Conservation (phyloP, 2,113 vertebrate genomes). For the Plotosus lineatus region DNA sequence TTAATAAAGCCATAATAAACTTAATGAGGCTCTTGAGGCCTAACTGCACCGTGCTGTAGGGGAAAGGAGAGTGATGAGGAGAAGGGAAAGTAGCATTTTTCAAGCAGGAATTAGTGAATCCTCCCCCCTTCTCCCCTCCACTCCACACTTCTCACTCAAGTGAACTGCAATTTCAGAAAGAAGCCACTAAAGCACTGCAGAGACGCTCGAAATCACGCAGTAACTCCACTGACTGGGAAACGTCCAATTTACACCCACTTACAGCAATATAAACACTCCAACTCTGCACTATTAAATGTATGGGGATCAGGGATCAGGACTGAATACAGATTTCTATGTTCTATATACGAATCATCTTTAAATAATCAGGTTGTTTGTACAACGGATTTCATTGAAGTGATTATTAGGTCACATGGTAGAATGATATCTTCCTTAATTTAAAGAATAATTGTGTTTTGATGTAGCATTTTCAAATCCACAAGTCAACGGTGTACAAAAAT, state of each 20-base stretch:
- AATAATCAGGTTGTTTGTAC: background rate
- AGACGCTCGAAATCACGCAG: slow-evolving; percentile 8
- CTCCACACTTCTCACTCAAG: slow-evolving; percentile 47
- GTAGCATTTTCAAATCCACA: background rate
- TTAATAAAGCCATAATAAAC: background rate
- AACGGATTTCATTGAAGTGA: background rate
- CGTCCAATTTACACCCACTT: background rate
- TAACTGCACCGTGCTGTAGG: background rate
- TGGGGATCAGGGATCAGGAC: background rate
- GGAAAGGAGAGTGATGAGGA: background rate
- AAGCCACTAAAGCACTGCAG: slow-evolving; percentile 27
- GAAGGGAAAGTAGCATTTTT: slow-evolving; percentile 35
- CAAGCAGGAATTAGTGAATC: slow-evolving; percentile 53
- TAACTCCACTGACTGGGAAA: slow-evolving; percentile 10
- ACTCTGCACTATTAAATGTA: background rate
- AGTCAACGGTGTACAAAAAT: background rate
- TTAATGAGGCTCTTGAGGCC: background rate
- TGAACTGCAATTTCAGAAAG: slow-evolving; percentile 45
- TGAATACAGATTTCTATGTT: too few species aligned
- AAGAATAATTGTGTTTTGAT: background rate
- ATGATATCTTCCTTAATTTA: background rate
- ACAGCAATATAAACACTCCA: background rate
- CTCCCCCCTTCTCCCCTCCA: slow-evolving; percentile 47
- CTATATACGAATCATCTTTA: too few species aligned
- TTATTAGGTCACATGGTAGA: background rate